Evolutionary conservation across 2,797 vertebrate species (phyloP).

Genomic region (Hemibagrus guttatus): DNA sequence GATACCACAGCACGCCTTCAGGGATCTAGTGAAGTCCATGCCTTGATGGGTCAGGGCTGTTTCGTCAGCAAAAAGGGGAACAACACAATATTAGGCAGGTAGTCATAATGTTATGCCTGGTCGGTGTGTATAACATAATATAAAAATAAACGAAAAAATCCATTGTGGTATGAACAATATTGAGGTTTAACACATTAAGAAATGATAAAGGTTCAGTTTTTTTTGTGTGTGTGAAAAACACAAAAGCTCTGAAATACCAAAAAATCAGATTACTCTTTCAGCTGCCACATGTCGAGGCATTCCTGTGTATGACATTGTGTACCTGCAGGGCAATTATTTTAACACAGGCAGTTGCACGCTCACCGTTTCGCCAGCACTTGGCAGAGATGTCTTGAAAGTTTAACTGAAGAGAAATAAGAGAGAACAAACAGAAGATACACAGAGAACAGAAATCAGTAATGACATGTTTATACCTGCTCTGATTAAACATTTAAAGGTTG

Average conservation of each 20-base stretch:
- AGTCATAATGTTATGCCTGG: no score
- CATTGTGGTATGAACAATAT: neutral
- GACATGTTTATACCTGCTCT: constrained; percentile 30
- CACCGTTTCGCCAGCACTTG: constrained; percentile 6
- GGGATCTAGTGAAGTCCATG: no score
- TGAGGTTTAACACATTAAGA: neutral
- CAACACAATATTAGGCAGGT: no score
- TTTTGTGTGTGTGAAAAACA: neutral
- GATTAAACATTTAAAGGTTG: constrained; percentile 54
- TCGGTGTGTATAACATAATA: no score
- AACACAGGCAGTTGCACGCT: constrained; percentile 39
- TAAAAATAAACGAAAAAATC: neutral
- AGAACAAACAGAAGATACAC: neutral
- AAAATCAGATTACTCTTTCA: constrained; percentile 13
- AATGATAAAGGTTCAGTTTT: neutral
- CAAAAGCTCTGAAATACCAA: neutral
- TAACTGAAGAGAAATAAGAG: neutral
- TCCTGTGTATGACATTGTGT: constrained; percentile 38
- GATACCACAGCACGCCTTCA: no score
- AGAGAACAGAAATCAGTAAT: neutral
- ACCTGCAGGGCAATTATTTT: constrained; percentile 46
- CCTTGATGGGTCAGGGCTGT: no score
- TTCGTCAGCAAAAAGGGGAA: no score
- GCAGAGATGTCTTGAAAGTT: neutral
- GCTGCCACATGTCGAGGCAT: constrained; percentile 30